These are phyloP conservation scores for Drosophila takahashii DNA, from an alignment of 1,140 invertebrate genomes.

Conservation along the genomic window DNA sequence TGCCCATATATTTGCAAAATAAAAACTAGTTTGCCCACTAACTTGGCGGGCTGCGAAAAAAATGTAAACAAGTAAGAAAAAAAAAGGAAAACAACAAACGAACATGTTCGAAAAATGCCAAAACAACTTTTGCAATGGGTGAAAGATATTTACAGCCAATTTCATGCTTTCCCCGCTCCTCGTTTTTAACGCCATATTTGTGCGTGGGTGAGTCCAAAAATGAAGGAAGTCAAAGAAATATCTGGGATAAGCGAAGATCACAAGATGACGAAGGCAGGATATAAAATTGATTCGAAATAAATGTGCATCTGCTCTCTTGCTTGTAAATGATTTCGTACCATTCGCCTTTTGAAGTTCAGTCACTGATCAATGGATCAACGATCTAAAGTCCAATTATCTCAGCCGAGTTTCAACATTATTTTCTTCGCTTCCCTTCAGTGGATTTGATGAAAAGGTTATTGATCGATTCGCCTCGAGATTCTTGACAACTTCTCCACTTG, in stretches of 20 bases:
- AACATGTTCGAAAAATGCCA: slow-evolving; percentile 43
- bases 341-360: not conserved
- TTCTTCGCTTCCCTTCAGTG: slow-evolving; percentile 15
- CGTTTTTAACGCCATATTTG: not conserved
- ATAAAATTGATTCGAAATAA: no score
- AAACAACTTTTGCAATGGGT: slow-evolving; percentile 42
- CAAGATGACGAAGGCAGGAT: no score
- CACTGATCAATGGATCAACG: not conserved
- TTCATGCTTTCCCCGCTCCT: slow-evolving; percentile 22
- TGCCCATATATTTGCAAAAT: slow-evolving; percentile 21
- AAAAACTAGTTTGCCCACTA: slow-evolving; percentile 24
- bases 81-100: slow-evolving; percentile 37
- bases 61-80: slow-evolving; percentile 40
- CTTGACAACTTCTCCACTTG: slow-evolving; percentile 34
- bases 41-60: slow-evolving; percentile 25
- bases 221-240: slow-evolving; percentile 5
- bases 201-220: not conserved
- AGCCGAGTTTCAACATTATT: not conserved
- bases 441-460: slow-evolving; percentile 40
- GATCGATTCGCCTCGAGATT: slow-evolving; percentile 46
- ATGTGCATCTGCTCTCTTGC: not conserved
- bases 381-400: not conserved
- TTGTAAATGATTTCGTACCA: not conserved
- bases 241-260: not conserved
- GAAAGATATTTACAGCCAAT: slow-evolving; percentile 48